Base-by-base conservation (phyloP, 2,888 invertebrate species). In the Drosophila merina region DNA sequence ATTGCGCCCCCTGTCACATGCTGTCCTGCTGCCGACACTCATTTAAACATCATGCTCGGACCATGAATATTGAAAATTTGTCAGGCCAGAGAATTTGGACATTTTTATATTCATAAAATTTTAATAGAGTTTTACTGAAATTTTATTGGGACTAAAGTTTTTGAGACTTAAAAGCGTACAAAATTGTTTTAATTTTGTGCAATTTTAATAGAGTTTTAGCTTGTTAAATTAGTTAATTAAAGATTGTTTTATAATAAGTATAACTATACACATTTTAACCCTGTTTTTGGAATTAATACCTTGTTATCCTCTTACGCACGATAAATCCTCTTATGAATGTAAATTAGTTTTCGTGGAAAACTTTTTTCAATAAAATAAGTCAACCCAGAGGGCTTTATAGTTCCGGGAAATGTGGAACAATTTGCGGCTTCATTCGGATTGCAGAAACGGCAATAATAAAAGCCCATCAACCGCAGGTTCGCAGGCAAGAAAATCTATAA, bases 21-120 rank as follows among this genome's bases (percentile, higher is more conserved):
- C 45, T 28, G 31, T 45, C 47, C 62, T 30, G 7, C 62, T n/a
- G 45, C 20, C 30, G 30, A 47, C 63, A 62, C 26, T 62, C 64
- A 47, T 62, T 64, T 47, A 47, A 64, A 30, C 60, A 51, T 60
- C 12, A 25, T 10, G 14, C 26, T 9, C 57, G 26, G 14, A 10
- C 31, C 62, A 62, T 64, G 64, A 63, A 66, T 63, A 66, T 63
- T 48, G 63, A 62, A 64, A 64, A 47, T 25, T 51, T 50, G 14
- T 10, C 31, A 38, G 14, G n/a, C n/a, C 36, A 14, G 57, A 57
- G 48, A 40, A 48, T 48, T 40, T 12, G 36, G 57, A 9, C 48
- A 48, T 57, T 44, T 44, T 44, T 14, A 20, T 42, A 8, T 20
- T 42, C 20, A n/a, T 36, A 36, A 12, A 12, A 36, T 36, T 12